Conservation (phyloP, 2,888 invertebrate genomes). For the Drosophila paramelanica region DNA sequence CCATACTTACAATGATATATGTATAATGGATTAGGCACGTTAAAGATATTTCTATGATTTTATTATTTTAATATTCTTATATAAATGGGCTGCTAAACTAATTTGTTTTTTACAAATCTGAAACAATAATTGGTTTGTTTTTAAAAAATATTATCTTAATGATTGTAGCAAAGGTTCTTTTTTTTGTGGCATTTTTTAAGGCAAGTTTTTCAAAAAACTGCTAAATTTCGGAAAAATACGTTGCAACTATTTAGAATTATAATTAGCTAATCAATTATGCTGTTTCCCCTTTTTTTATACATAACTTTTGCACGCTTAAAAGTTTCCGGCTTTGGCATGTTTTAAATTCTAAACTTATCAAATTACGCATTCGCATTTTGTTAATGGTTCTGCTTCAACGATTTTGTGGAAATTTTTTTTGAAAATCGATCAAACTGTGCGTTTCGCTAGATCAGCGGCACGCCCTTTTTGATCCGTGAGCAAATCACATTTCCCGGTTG, state of each 20-base stretch:
- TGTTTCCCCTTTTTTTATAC: neutral
- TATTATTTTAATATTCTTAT: too few relatives aligned
- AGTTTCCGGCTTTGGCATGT: slow-evolving; percentile 3
- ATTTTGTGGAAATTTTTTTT: slow-evolving; percentile 8
- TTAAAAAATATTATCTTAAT: too few relatives aligned
- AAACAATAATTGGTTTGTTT: too few relatives aligned
- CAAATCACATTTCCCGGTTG: slow-evolving; percentile 27
- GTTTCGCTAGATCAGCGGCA: slow-evolving; percentile 16
- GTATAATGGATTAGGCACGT: too few relatives aligned
- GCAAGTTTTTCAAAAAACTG: neutral
- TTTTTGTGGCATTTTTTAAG: neutral
- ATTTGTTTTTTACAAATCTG: too few relatives aligned
- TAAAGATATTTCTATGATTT: too few relatives aligned
- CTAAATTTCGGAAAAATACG: neutral
- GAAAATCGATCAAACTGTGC: slow-evolving; percentile 46
- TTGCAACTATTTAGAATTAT: neutral
- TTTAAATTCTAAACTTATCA: slow-evolving; percentile 34
- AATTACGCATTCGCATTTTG: slow-evolving; percentile 49
- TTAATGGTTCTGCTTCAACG: slow-evolving; percentile 1
- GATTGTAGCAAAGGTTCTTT: neutral
- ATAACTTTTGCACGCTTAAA: neutral
- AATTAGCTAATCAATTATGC: neutral
- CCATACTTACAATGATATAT: too few relatives aligned
- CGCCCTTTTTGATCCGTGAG: slow-evolving; percentile 39
- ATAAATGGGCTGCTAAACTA: too few relatives aligned